A percentile compares a stretch with the other conserved stretches of the same genome.
Evolutionary conservation across 2,888 invertebrate genomes (phyloP).

Genomic region (Acleris literana): DNA sequence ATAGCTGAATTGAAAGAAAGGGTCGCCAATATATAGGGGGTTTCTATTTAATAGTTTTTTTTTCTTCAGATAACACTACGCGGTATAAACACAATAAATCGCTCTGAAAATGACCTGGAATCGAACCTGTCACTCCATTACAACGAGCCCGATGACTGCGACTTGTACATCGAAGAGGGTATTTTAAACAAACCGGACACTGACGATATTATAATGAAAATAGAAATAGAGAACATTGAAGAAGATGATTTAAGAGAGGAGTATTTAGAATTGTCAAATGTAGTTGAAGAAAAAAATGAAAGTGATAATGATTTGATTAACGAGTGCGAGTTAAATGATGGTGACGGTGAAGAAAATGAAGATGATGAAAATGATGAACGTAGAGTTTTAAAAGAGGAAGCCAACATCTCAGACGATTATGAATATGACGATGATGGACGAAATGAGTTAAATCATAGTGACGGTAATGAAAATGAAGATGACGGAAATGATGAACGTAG

Average conservation of each 20-base stretch:
- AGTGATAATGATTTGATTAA: background rate
- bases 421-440: no score
- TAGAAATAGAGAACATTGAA: slow-evolving; percentile 16
- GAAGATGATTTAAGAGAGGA: slow-evolving; percentile 33
- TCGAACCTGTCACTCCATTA: slow-evolving; percentile 51
- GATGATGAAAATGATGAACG: no score
- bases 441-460: no score
- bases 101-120: slow-evolving; percentile 48
- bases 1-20: no score
- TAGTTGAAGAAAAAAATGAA: background rate
- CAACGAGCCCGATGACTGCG: slow-evolving; percentile 51
- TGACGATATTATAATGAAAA: slow-evolving; percentile 43
- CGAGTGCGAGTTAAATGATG: background rate
- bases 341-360: no score
- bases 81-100: slow-evolving; percentile 58
- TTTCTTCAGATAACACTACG: slow-evolving; percentile 58
- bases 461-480: no score
- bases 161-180: slow-evolving; percentile 49
- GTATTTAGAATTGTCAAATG: background rate
- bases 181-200: slow-evolving; percentile 20
- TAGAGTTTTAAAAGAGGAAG: no score
- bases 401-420: no score
- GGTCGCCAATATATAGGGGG: no score
- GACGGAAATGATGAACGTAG: no score
- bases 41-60: no score